A percentile compares a stretch with the other conserved stretches of the same genome.
Conservation (phyloP, 1,140 invertebrate species). For the Drosophila sechellia region DNA sequence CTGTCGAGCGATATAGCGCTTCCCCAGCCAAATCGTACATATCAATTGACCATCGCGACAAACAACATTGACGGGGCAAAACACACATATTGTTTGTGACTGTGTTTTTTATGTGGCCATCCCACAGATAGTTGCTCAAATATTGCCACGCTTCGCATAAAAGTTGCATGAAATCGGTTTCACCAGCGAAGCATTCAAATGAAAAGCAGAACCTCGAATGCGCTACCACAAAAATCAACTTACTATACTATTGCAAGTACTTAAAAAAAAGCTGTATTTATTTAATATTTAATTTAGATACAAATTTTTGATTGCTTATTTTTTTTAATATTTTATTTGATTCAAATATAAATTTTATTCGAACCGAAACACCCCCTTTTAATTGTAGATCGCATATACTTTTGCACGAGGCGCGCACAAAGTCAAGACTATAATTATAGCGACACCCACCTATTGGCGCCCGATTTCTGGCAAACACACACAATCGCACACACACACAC, state of each 20-base stretch:
- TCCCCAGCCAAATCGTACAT: constrained; percentile 50
- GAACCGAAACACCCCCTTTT: constrained; percentile 4
- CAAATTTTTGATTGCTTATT: too few species aligned
- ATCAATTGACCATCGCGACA: constrained; percentile 77
- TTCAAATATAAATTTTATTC: background rate
- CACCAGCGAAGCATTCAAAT: background rate
- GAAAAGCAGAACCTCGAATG: constrained; percentile 1
- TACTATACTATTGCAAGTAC: too few species aligned
- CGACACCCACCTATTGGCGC: constrained; percentile 80
- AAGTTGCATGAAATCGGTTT: constrained; percentile 64
- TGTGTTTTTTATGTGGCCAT: constrained; percentile 15
- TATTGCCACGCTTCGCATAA: constrained; percentile 72
- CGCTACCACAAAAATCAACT: constrained; percentile 5
- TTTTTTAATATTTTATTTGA: background rate
- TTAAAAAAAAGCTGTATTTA: too few species aligned
- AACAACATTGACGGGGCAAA: constrained; percentile 47
- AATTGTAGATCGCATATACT: constrained; percentile 44
- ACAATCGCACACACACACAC: constrained; percentile 18
- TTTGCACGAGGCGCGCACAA: constrained; percentile 81
- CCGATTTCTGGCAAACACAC: constrained; percentile 61
- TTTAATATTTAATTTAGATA: too few species aligned
- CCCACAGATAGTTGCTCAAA: constrained; percentile 65
- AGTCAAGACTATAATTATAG: constrained; percentile 82
- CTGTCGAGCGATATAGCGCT: constrained; percentile 26
- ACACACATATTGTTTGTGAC: constrained; percentile 16